Evolutionary conservation across 2,888 invertebrate genomes (phyloP), one percentile per base, ranked within the genome.

Genomic region (Bellardia bayeri): DNA sequence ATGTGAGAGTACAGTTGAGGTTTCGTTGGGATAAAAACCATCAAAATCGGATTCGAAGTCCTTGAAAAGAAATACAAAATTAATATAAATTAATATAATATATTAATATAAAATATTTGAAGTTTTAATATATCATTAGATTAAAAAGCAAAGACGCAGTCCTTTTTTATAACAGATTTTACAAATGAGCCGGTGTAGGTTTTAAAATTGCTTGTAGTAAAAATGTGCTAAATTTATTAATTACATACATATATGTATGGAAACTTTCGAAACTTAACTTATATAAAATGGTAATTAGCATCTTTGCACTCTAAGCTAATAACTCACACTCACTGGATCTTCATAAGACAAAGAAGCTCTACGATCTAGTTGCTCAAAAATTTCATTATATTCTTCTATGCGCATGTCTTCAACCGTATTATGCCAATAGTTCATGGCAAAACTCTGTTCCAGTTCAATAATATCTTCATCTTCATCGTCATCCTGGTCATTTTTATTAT

Each of bases 1-100:
- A 45, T 90, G 90, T 0, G 92, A 91, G 49, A 91, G 89, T 1
- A 90, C 90, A 3, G 93, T 91, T 0, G 93, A 93, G 0, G 92
- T 90, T 9, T 92, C 91, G 49, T 90, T 58, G 0, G 93, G 93
- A n/a, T 90, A 88, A 79, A 93, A 93, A 9, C 78, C 64, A 3
- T 90, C 89, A 49, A 88, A 90, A 30, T 86, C 75, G 0, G 88
- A 82, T 42, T 90, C 89, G 88, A 91, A 76, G 11, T 42, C 69
- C 88, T 88, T 23, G 5, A 79, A 82, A 16, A 33, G 23, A 68
- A 33, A n/a, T 30, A 82, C 63, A 89, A 89, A 88, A n/a, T 81
- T 66, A 23, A 23, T 23, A 23, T 23, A 23, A 23, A 23, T 23
- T 23, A 58, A 58, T 45, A 9, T 11, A 9, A 5, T 6, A 2